phyloP scores from a whole-genome alignment of 1,140 invertebrate genomes.

The Macrobrachium nipponense region DNA sequence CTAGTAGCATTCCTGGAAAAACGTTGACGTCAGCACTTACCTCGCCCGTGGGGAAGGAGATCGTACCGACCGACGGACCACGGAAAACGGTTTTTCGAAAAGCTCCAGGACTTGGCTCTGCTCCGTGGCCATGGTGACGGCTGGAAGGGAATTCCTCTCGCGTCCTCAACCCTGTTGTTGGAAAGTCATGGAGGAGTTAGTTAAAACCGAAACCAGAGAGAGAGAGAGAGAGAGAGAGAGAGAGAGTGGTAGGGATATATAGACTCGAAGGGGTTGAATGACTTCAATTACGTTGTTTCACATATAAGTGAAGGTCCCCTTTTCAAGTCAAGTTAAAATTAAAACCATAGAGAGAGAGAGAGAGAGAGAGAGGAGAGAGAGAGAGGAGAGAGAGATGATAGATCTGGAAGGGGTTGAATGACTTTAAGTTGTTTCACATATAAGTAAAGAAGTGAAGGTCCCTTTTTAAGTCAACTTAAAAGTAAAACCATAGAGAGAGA shows the following conservation, averaged over 20 bases:
- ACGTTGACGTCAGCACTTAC: no score
- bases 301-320: background rate
- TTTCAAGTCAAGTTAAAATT: no score
- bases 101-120: no score
- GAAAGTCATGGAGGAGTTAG: no score
- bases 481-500: background rate
- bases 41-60: no score
- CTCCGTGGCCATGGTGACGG: no score
- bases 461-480: background rate
- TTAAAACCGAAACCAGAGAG: background rate
- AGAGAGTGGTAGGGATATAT: background rate
- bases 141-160: background rate
- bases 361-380: conserved; percentile 10
- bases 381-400: conserved; percentile 23
- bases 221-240: conserved; percentile 25
- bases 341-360: background rate
- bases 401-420: no score
- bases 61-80: no score
- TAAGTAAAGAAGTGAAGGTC: no score
- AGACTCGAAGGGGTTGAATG: background rate
- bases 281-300: background rate
- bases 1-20: no score
- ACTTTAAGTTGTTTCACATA: no score
- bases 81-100: no score
- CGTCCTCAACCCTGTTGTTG: background rate